phyloP scores from a whole-genome alignment of 2,888 invertebrate species.

The Yponomeuta plumbellus region DNA sequence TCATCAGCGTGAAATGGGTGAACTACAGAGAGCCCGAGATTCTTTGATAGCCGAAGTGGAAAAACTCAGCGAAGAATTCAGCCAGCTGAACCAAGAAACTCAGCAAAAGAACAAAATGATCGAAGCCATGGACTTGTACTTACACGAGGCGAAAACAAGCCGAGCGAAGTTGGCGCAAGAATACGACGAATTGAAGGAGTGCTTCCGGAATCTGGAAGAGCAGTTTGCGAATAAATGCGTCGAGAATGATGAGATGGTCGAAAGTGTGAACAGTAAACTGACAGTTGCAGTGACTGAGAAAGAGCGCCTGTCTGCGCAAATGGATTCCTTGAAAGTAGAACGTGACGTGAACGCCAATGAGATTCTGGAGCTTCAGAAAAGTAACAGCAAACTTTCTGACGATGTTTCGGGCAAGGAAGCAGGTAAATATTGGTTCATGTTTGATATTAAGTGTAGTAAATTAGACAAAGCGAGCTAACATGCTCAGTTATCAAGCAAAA shows the following conservation, averaged over 20 bases:
- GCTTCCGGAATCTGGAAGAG: not conserved
- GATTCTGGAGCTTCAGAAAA: constrained; percentile 17
- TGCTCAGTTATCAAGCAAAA: too few species aligned
- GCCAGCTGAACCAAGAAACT: constrained; percentile 29
- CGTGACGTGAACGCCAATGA: constrained; percentile 16
- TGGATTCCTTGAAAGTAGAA: not conserved
- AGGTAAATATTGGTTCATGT: not conserved
- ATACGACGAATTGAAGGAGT: constrained; percentile 28
- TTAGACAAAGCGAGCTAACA: too few species aligned
- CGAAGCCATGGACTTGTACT: constrained; percentile 31
- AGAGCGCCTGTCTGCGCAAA: not conserved
- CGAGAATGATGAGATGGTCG: constrained; percentile 28
- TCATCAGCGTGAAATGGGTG: constrained; percentile 37
- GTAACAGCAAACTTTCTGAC: constrained; percentile 1
- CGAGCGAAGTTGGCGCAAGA: constrained; percentile 28
- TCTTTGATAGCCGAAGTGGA: constrained; percentile 31
- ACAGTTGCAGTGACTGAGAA: constrained; percentile 18
- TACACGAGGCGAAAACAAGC: constrained; percentile 33
- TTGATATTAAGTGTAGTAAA: too few species aligned
- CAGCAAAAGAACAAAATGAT: constrained; percentile 37
- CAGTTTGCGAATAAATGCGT: constrained; percentile 24
- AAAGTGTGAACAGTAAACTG: constrained; percentile 15
- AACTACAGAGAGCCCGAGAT: constrained; percentile 28
- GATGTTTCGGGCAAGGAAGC: not conserved
- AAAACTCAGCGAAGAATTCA: constrained; percentile 29